Evolutionary conservation across 2,113 vertebrate genomes (phyloP).

Genomic region (Phycodurus eques): DNA sequence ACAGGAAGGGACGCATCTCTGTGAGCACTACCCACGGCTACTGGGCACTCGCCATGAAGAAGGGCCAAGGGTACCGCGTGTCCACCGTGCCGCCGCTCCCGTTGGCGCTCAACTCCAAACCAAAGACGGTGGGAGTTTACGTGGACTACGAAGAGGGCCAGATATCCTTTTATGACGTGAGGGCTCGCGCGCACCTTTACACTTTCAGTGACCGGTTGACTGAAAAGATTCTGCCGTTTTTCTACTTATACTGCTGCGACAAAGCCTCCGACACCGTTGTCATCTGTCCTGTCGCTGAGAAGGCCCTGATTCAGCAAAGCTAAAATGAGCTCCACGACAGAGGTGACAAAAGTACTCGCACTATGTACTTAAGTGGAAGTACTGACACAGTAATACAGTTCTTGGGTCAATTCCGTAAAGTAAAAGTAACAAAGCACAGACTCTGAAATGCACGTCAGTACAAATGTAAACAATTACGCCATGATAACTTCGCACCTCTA

Average conservation of each 20-base stretch:
- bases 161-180: constrained; percentile 83
- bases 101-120: constrained; percentile 67
- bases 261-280: constrained; percentile 73
- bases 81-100: constrained; percentile 64
- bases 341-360: not conserved
- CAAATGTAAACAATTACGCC: too few species aligned
- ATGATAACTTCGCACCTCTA: too few species aligned
- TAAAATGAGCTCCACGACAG: constrained; percentile 16
- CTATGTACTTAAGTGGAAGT: not conserved
- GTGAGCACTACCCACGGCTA: constrained; percentile 73
- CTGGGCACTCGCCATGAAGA: constrained; percentile 79
- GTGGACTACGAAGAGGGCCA: constrained; percentile 85
- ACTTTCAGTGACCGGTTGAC: constrained; percentile 79
- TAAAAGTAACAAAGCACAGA: too few species aligned
- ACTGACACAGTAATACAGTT: not conserved
- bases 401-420: not conserved
- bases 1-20: constrained; percentile 73
- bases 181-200: constrained; percentile 73
- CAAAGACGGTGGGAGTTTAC: constrained; percentile 79
- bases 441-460: too few species aligned
- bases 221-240: constrained; percentile 82
- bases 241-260: constrained; percentile 80
- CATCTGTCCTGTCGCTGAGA: constrained; percentile 58
- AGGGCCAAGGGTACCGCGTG: constrained; percentile 68
- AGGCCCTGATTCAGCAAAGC: constrained; percentile 53